Conservation (phyloP, 1,140 invertebrate genomes). For the Drosophila virilis region DNA sequence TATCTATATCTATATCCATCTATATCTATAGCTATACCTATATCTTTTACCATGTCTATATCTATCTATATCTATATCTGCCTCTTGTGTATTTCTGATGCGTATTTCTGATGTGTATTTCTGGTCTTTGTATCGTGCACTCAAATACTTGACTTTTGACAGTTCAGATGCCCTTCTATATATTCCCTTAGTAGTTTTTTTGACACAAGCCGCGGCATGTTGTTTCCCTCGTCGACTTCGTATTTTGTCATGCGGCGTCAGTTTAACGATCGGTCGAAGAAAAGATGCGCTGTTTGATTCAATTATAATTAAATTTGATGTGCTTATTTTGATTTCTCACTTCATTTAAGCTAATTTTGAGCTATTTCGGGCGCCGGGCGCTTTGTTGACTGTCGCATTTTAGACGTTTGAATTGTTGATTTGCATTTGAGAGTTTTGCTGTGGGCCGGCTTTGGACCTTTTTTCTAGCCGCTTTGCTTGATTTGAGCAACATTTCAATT, state of each 20-base stretch:
- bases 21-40: too few relatives aligned
- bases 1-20: too few relatives aligned
- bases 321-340: conserved; percentile 80
- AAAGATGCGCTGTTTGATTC: conserved; percentile 53
- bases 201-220: not conserved
- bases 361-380: conserved; percentile 47
- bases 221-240: conserved; percentile 3
- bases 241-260: conserved; percentile 68
- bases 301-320: conserved; percentile 79
- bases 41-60: too few relatives aligned
- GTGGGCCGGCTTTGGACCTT: conserved; percentile 30
- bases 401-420: conserved; percentile 46
- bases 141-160: too few relatives aligned
- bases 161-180: too few relatives aligned
- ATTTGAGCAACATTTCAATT: conserved; percentile 54
- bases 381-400: conserved; percentile 42
- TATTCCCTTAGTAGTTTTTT: too few relatives aligned
- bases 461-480: conserved; percentile 49
- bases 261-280: conserved; percentile 58
- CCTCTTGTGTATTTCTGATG: too few relatives aligned
- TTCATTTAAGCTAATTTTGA: conserved; percentile 79
- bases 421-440: conserved; percentile 49
- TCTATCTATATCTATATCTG: too few relatives aligned
- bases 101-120: too few relatives aligned
- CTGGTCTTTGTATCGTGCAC: too few relatives aligned